Conservation (phyloP, 2,797 vertebrate genomes). For the Neosilurus mollespiculum region DNA sequence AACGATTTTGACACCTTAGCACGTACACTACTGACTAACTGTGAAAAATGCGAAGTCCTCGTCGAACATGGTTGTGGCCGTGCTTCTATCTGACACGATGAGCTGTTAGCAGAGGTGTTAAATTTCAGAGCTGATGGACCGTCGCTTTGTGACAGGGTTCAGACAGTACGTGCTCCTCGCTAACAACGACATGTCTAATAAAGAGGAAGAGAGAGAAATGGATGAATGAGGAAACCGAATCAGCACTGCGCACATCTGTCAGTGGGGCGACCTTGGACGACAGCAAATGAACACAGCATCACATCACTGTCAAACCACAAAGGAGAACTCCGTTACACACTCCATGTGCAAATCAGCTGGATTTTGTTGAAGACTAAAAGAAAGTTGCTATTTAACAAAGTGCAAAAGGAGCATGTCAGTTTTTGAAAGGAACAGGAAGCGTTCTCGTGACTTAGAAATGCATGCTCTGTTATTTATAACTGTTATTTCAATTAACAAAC, state of each 20-base stretch:
- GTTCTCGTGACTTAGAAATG: neutral
- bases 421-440: neutral
- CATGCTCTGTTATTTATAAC: neutral
- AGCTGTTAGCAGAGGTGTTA: slow-evolving; percentile 43
- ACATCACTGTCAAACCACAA: slow-evolving; percentile 42
- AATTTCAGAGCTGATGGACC: slow-evolving; percentile 42
- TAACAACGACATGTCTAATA: slow-evolving; percentile 49
- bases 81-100: slow-evolving; percentile 33
- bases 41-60: slow-evolving; percentile 37
- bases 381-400: neutral
- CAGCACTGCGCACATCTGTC: slow-evolving; percentile 50
- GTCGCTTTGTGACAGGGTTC: slow-evolving; percentile 42
- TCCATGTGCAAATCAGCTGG: neutral
- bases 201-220: slow-evolving; percentile 17
- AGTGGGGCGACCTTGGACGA: slow-evolving; percentile 24
- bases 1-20: neutral
- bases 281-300: slow-evolving; percentile 24
- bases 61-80: neutral
- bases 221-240: slow-evolving; percentile 39
- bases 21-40: slow-evolving; percentile 1
- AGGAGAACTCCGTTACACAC: neutral
- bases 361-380: neutral
- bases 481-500: slow-evolving; percentile 4
- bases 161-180: slow-evolving; percentile 26
- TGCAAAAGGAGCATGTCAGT: neutral